Evolutionary conservation across 2,797 vertebrate genomes (phyloP).

Genomic region (Phrynocephalus vlangalii): DNA sequence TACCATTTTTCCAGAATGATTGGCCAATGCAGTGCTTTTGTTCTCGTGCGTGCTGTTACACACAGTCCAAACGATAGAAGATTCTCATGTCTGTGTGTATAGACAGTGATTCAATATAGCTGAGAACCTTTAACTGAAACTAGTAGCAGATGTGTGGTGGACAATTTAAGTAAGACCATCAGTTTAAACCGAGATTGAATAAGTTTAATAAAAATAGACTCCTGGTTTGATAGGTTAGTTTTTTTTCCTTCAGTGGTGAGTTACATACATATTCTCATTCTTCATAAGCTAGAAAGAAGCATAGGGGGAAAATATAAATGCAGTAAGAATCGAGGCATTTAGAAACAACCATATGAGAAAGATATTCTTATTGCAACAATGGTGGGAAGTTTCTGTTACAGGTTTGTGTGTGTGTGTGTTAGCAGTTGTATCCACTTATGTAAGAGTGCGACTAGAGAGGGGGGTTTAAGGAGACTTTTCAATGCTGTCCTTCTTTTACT

Average conservation of each 20-base stretch:
- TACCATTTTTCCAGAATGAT: slow-evolving; percentile 39
- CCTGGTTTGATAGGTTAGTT: not conserved
- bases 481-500: not conserved
- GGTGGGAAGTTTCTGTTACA: not conserved
- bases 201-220: slow-evolving; percentile 1
- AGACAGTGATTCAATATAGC: slow-evolving; percentile 23
- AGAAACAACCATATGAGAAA: not conserved
- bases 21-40: not conserved
- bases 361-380: not conserved
- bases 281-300: not conserved
- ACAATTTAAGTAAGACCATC: slow-evolving; percentile 30
- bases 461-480: not conserved
- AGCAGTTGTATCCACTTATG: not conserved
- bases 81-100: not conserved
- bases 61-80: not conserved
- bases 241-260: not conserved
- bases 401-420: not conserved
- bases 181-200: slow-evolving; percentile 12
- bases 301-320: not conserved
- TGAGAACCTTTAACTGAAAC: slow-evolving; percentile 31
- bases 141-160: slow-evolving; percentile 9
- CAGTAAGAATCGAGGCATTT: not conserved
- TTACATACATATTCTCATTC: not conserved
- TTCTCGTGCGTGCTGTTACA: not conserved
- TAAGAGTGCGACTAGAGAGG: not conserved